Conservation (phyloP, 1,140 invertebrate genomes). For the Cotesia glomerata region DNA sequence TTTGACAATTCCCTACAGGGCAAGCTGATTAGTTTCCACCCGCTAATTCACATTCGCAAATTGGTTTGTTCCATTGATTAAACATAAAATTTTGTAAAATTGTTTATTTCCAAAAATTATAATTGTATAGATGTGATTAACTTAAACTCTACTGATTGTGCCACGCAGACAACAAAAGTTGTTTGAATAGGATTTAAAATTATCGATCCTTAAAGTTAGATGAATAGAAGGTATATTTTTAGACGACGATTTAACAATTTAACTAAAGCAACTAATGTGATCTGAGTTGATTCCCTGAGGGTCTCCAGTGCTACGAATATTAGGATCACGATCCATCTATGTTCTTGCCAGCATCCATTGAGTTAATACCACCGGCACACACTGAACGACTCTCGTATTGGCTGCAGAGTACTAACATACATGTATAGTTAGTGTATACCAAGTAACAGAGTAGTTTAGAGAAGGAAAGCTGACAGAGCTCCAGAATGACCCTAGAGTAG, state of each 20-base stretch:
- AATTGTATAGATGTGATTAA: too few species aligned
- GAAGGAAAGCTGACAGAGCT: constrained; percentile 3
- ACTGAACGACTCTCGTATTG: background rate
- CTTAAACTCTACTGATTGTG: too few species aligned
- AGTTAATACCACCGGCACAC: background rate
- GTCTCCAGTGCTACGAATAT: constrained; percentile 21
- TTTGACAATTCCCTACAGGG: too few species aligned
- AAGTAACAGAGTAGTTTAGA: background rate
- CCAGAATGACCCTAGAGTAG: constrained; percentile 26
- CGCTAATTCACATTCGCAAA: too few species aligned
- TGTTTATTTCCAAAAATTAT: too few species aligned
- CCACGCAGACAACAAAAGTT: too few species aligned
- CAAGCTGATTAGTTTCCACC: too few species aligned
- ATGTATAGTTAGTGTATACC: background rate
- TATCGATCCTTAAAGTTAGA: too few species aligned
- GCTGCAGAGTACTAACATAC: background rate
- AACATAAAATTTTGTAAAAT: too few species aligned
- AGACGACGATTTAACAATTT: constrained; percentile 1
- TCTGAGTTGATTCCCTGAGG: background rate
- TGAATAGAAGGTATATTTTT: too few species aligned
- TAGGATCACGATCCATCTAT: constrained; percentile 26
- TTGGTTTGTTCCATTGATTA: too few species aligned
- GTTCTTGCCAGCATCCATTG: background rate
- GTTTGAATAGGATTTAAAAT: too few species aligned
- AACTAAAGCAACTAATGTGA: background rate